These are phyloP conservation scores for Xanthorhoe spadicearia DNA, from an alignment of 2,888 invertebrate genomes.

Conservation along the genomic window DNA sequence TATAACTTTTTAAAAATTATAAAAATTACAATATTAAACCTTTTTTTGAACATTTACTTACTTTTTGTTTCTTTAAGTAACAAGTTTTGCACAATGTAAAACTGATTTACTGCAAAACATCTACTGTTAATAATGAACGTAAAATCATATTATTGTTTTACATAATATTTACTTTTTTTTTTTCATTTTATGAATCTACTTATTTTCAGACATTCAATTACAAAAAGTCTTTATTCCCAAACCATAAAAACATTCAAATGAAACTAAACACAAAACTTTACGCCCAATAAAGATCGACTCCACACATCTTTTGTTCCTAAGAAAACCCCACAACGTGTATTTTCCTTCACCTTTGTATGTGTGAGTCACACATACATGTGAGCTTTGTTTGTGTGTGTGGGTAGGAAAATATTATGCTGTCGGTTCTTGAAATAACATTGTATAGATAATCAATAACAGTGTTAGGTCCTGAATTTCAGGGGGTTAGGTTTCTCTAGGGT, in stretches of 20 bases:
- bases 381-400: slow-evolving; percentile 61
- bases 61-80: too few species aligned
- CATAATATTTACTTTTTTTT: too few species aligned
- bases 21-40: too few species aligned
- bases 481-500: slow-evolving; percentile 41
- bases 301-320: slow-evolving; percentile 57
- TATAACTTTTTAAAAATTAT: too few species aligned
- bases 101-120: too few species aligned
- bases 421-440: slow-evolving; percentile 84
- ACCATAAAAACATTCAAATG: not conserved
- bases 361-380: slow-evolving; percentile 39
- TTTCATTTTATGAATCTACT: too few species aligned
- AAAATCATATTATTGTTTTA: too few species aligned
- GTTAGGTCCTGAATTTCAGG: slow-evolving; percentile 61
- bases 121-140: too few species aligned
- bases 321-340: slow-evolving; percentile 81
- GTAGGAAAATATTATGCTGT: slow-evolving; percentile 85
- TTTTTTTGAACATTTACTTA: too few species aligned
- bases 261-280: not conserved
- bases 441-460: slow-evolving; percentile 85
- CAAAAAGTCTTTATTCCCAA: too few species aligned
- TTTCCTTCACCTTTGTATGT: slow-evolving; percentile 72
- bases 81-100: too few species aligned
- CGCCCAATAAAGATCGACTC: slow-evolving; percentile 45
- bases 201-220: too few species aligned